Percentiles rank a stretch among this genome's conserved stretches.
phyloP scores from a whole-genome alignment of 2,888 invertebrate species.

The Chrysolina oricalcia region DNA sequence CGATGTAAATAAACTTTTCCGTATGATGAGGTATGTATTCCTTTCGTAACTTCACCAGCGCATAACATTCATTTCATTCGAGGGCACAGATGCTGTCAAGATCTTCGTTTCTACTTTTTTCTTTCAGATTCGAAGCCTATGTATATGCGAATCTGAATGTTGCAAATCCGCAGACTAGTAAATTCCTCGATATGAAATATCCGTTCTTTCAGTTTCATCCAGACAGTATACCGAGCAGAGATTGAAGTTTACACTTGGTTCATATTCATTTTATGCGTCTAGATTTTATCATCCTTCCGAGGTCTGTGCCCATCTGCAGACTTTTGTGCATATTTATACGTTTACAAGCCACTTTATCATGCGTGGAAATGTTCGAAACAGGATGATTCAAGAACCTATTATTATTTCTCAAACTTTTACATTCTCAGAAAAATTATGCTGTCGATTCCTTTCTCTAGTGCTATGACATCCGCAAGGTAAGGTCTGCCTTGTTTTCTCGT shows the following conservation, averaged over 20 bases:
- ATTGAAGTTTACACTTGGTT: slow-evolving; percentile 48
- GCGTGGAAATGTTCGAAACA: not conserved
- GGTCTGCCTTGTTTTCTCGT: too few species aligned
- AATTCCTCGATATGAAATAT: slow-evolving; percentile 28
- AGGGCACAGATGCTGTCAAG: not conserved
- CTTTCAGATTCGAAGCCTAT: not conserved
- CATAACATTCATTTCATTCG: not conserved
- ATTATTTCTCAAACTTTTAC: too few species aligned
- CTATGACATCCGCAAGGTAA: too few species aligned
- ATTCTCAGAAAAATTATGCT: too few species aligned
- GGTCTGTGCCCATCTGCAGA: slow-evolving; percentile 43
- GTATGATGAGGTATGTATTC: not conserved
- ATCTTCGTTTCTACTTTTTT: not conserved
- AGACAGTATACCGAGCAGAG: slow-evolving; percentile 37
- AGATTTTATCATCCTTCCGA: slow-evolving; percentile 47
- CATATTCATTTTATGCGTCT: slow-evolving; percentile 50
- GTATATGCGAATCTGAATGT: slow-evolving; percentile 37
- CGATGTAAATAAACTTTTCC: too few species aligned
- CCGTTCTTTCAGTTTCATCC: slow-evolving; percentile 43
- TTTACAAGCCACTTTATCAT: slow-evolving; percentile 13
- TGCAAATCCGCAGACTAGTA: slow-evolving; percentile 32
- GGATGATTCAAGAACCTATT: not conserved
- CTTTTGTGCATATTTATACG: slow-evolving; percentile 44
- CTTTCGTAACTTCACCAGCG: not conserved
- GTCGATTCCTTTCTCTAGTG: too few species aligned